Evolutionary conservation across 2,113 vertebrate genomes (phyloP), one percentile per base, ranked within the genome.

Genomic region (Toxostoma redivivum): DNA sequence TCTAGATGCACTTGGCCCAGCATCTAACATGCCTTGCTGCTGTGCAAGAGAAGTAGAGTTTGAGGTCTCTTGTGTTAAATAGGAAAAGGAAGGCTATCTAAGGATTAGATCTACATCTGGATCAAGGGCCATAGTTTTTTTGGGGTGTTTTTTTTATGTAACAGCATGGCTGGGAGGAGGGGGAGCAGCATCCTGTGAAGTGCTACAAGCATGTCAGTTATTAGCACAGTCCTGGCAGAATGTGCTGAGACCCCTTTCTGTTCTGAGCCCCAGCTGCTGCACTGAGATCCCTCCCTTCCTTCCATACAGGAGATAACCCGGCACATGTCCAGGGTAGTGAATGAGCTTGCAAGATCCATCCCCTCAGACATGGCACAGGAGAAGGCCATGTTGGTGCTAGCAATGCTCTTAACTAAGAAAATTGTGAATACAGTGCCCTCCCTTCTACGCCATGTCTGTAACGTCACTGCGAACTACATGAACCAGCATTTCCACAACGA

Each of bases 361-460:
- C 85, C 97, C 21, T 33, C 7, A 1, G 97, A 96, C 44, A 89
- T 98, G 89, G 97, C 98, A 1, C 69, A 62, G 22, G 99, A 99
- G 94, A 98, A 96, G 50, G 94, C 98, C 56, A 71, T 82, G 40
- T 20, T 99, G 90, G 96, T 98, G 62, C 74, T 99, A 60, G 94
- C 98, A 18, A 98, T 99, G 97, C 90, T 98, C 6, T 57, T 99
- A 82, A 98, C 98, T 93, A 99, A 96, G 90, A 97, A 97, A 25
- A 98, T 99, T 62, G 98, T 97, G 0, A 74, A 97, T 19, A 97
- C 77, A 22, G 69, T 96, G 7, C 99, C 99, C 0, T 56, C n/a
- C 8, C 90, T 99, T 60, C 97, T 99, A 5, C 91, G 40, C 0
- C 72, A 22, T n/a, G 97, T 98, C 70, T 99, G 98, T 42, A 50